Conservation (phyloP, 1,140 invertebrate species). For the Muscidifurax raptorellus region DNA sequence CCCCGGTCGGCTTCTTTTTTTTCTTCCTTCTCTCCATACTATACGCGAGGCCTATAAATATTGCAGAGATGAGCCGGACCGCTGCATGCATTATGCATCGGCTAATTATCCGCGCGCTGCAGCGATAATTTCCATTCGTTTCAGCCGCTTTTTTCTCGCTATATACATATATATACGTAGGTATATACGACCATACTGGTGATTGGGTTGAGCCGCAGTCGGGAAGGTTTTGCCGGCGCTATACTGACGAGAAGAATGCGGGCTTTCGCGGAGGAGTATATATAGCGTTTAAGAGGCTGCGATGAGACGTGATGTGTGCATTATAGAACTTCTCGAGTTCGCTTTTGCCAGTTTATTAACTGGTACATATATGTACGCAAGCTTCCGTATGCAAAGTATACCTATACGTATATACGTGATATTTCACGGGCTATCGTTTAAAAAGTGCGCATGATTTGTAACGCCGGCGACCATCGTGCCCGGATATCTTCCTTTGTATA, state of each 20-base stretch:
- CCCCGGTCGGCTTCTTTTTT: background rate
- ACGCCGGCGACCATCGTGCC: no score
- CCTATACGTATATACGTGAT: no score
- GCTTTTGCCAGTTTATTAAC: no score
- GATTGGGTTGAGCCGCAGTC: background rate
- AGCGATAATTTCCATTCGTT: slow-evolving; percentile 32
- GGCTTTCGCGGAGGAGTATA: background rate
- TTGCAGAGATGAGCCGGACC: background rate
- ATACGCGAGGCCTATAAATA: slow-evolving; percentile 1
- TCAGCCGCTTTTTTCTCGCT: slow-evolving; percentile 2
- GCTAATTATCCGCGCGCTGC: slow-evolving; percentile 27
- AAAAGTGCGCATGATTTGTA: no score
- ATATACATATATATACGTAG: no score
- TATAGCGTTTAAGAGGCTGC: no score
- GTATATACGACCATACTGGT: background rate
- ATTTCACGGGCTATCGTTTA: no score
- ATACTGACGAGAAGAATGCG: background rate
- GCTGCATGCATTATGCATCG: slow-evolving; percentile 33
- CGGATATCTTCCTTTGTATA: no score
- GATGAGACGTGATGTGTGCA: no score
- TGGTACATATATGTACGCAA: no score
- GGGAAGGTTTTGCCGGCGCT: background rate
- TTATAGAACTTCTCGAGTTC: background rate
- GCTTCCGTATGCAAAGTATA: no score
- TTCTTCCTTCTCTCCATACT: background rate